phyloP scores from a whole-genome alignment of 2,113 vertebrate genomes.

The cattle (Bos taurus) region ARS-UCD2.0 NC_037334.1:21269001-21269500 shows the following conservation, averaged over 20 bases:
- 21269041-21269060: fast-evolving
- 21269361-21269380: neutral
- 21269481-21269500: conserved; percentile 60
- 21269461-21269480: conserved; percentile 44
- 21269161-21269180: neutral
- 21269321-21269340: neutral
- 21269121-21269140: neutral
- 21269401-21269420: neutral
- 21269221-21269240: neutral
- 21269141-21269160: neutral
- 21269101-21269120: neutral
- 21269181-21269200: neutral
- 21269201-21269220: neutral
- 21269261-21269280: neutral
- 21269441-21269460: neutral
- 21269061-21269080: neutral
- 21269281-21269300: neutral
- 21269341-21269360: fast-evolving
- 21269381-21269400: neutral
- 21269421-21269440: neutral
- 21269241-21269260: fast-evolving
- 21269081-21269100: neutral
- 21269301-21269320: neutral
- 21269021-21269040: neutral
- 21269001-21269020: neutral